A percentile compares a stretch with the other conserved stretches of the same genome.
These are phyloP conservation scores for Polydrusus tereticollis DNA, from an alignment of 2,888 invertebrate species.

Conservation along the genomic window DNA sequence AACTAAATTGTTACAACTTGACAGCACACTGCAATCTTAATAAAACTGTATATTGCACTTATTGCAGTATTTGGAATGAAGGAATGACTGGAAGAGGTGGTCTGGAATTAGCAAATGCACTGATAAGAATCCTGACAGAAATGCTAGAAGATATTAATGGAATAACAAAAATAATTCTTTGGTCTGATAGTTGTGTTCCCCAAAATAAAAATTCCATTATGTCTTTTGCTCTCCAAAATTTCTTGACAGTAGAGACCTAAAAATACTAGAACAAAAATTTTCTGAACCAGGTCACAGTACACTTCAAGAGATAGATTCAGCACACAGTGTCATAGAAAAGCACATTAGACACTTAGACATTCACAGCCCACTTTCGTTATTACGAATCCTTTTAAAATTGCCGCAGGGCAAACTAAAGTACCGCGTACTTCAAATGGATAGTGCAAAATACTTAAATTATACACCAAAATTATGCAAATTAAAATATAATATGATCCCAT, in stretches of 20 bases:
- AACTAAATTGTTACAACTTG: constrained; percentile 23
- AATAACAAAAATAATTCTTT: neutral
- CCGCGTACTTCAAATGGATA: neutral
- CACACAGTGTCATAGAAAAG: neutral
- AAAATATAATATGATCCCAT: no score
- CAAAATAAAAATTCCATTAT: neutral
- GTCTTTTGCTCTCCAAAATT: neutral
- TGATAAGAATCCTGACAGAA: constrained; percentile 16
- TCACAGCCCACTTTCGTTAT: neutral
- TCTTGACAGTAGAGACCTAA: neutral
- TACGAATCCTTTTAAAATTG: neutral
- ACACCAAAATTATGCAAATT: neutral
- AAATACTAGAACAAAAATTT: constrained; percentile 2
- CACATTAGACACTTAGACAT: neutral
- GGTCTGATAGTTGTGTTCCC: no score
- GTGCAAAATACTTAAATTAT: neutral
- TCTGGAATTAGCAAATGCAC: constrained; percentile 11
- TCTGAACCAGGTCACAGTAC: neutral
- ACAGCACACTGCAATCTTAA: constrained; percentile 24
- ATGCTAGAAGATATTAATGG: neutral
- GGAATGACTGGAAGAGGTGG: constrained; percentile 15
- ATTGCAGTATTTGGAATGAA: constrained; percentile 23
- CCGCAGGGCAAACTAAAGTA: neutral
- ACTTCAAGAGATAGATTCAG: no score
- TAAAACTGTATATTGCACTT: constrained; percentile 23